phyloP scores from a whole-genome alignment of 2,888 invertebrate genomes.

The Lithophane leautieri region DNA sequence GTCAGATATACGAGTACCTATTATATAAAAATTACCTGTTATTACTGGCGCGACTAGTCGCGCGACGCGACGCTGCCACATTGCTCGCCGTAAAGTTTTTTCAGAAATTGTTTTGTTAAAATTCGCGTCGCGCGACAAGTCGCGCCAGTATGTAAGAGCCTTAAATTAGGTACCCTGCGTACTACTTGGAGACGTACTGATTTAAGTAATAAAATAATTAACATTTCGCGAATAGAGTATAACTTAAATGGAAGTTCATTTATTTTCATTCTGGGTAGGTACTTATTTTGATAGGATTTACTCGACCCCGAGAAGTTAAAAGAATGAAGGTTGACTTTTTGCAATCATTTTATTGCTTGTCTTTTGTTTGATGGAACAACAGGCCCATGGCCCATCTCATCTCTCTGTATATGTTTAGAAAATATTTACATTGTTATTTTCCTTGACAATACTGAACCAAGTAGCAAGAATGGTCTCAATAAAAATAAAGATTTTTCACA shows the following conservation, averaged over 20 bases:
- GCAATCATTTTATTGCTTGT: constrained; percentile 12
- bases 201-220: constrained; percentile 23
- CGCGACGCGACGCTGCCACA: no score
- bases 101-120: no score
- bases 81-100: no score
- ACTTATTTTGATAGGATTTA: background rate
- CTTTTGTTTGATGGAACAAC: constrained; percentile 15
- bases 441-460: constrained; percentile 9
- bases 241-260: constrained; percentile 13
- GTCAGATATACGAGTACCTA: background rate
- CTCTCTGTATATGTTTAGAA: background rate
- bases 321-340: constrained; percentile 1
- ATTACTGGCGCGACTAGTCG: no score
- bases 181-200: background rate
- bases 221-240: background rate
- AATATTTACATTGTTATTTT: constrained; percentile 21
- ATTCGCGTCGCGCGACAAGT: no score
- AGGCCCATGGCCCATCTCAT: background rate
- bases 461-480: constrained; percentile 30
- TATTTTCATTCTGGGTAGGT: background rate
- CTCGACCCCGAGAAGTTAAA: background rate
- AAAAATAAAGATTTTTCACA: constrained; percentile 46
- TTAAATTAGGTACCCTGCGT: no score
- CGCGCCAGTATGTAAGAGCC: no score
- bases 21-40: background rate